phyloP scores from a whole-genome alignment of 1,140 invertebrate genomes.

The Amphibalanus amphitrite region DNA sequence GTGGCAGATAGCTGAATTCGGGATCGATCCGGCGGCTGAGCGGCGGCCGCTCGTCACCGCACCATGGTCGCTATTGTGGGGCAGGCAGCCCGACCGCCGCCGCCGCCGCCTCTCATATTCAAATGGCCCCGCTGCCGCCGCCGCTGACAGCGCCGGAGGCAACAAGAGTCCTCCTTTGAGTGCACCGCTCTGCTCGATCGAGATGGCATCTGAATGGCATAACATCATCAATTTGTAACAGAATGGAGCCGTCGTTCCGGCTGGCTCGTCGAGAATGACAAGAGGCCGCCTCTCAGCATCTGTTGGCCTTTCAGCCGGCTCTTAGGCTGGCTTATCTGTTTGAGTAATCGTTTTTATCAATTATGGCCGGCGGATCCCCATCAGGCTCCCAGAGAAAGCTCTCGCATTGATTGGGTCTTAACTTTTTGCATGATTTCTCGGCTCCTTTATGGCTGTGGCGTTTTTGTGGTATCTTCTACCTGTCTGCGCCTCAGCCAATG shows the following conservation, averaged over 20 bases:
- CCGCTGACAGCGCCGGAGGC: background rate
- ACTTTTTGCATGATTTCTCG: background rate
- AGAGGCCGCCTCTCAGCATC: background rate
- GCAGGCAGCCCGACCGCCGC: too few relatives aligned
- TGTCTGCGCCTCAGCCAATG: background rate
- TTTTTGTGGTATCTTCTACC: background rate
- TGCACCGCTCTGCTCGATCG: background rate
- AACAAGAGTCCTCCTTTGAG: background rate
- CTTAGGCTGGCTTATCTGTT: background rate
- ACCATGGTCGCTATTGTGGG: background rate
- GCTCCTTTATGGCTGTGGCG: background rate
- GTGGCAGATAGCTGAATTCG: background rate
- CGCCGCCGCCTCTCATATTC: background rate
- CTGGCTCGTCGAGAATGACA: background rate
- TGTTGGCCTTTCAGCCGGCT: background rate
- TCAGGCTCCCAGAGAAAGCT: background rate
- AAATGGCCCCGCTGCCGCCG: background rate
- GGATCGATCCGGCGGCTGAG: background rate
- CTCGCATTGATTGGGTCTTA: background rate
- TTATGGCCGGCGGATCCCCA: background rate
- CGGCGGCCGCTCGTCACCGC: too few relatives aligned
- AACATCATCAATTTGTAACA: constrained; percentile 1
- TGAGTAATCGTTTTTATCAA: background rate
- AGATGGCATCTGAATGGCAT: background rate
- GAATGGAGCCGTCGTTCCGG: background rate